Evolutionary conservation across 2,797 vertebrate genomes (phyloP).

Genomic region (Heliangelus exortis): DNA sequence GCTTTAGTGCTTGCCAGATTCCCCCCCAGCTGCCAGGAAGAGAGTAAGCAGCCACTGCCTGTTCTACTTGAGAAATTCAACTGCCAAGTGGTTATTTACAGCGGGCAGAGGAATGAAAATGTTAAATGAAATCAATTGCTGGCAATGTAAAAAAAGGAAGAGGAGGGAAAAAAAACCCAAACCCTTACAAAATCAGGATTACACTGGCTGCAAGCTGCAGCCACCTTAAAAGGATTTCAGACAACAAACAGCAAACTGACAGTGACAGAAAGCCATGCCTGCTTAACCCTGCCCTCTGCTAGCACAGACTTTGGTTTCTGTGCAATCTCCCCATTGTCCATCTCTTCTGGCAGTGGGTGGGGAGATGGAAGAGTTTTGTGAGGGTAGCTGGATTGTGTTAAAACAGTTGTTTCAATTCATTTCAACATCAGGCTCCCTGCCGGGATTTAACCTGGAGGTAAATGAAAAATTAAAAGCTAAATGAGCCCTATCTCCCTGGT

Average conservation of each 20-base stretch:
- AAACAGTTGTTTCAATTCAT: conserved; percentile 56
- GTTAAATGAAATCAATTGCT: conserved; percentile 73
- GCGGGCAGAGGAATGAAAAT: conserved; percentile 69
- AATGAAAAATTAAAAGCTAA: conserved; percentile 54
- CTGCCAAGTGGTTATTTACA: conserved; percentile 70
- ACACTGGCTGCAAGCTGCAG: conserved; percentile 48
- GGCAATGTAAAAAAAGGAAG: conserved; percentile 47
- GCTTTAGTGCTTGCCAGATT: conserved; percentile 62
- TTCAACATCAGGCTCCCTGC: conserved; percentile 52
- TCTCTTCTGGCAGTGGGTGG: not conserved
- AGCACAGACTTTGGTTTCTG: conserved; percentile 14
- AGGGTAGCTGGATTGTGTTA: conserved; percentile 25
- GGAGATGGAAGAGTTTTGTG: conserved; percentile 15
- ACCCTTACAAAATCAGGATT: conserved; percentile 63
- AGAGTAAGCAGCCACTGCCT: conserved; percentile 64
- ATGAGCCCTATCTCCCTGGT: conserved; percentile 8
- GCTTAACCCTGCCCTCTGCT: not conserved
- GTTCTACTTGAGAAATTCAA: conserved; percentile 70
- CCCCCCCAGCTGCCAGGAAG: conserved; percentile 69
- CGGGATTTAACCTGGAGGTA: conserved; percentile 52
- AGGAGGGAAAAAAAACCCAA: not conserved
- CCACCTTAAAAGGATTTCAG: conserved; percentile 49
- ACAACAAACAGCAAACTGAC: conserved; percentile 25
- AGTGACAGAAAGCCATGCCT: not conserved
- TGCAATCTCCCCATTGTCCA: conserved; percentile 42